These are phyloP conservation scores for Amphilophus citrinellus DNA, from an alignment of 2,113 vertebrate species.

Conservation along the genomic window DNA sequence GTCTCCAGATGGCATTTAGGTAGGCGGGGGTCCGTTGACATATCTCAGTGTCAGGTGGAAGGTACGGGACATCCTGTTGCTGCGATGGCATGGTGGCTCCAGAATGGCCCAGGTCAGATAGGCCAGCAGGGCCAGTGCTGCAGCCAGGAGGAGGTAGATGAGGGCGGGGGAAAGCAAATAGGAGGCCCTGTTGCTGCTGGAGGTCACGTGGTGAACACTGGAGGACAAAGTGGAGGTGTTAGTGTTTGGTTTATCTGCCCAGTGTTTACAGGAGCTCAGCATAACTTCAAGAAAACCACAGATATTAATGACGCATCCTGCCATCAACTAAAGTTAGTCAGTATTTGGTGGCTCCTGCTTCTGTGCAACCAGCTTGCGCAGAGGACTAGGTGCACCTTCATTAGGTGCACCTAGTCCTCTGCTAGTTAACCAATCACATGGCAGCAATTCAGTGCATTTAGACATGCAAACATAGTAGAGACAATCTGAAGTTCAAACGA, in stretches of 20 bases:
- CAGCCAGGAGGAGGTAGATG: slow-evolving; percentile 66
- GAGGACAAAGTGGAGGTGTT: not conserved
- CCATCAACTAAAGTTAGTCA: not conserved
- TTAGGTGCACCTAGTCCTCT: not conserved
- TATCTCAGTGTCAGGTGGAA: slow-evolving; percentile 83
- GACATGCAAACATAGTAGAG: accelerated
- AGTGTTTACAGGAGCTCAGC: not conserved
- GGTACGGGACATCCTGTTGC: slow-evolving; percentile 52
- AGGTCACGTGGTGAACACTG: not conserved
- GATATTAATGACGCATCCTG: not conserved
- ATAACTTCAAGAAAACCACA: not conserved
- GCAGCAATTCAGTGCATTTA: not conserved
- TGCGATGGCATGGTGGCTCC: slow-evolving; percentile 64
- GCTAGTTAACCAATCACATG: not conserved
- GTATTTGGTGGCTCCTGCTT: not conserved
- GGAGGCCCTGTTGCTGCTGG: slow-evolving; percentile 8
- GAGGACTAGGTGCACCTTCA: not conserved
- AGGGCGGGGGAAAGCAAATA: slow-evolving; percentile 35
- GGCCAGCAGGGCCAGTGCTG: slow-evolving; percentile 67
- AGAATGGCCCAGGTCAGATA: slow-evolving; percentile 18
- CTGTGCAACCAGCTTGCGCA: too few species aligned
- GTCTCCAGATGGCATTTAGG: slow-evolving; percentile 65
- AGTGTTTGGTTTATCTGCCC: not conserved
- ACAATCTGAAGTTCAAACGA: not conserved
- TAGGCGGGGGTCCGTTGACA: slow-evolving; percentile 86